Base-by-base conservation (phyloP, 2,113 vertebrate species). In the Thomomys bottae region DNA sequence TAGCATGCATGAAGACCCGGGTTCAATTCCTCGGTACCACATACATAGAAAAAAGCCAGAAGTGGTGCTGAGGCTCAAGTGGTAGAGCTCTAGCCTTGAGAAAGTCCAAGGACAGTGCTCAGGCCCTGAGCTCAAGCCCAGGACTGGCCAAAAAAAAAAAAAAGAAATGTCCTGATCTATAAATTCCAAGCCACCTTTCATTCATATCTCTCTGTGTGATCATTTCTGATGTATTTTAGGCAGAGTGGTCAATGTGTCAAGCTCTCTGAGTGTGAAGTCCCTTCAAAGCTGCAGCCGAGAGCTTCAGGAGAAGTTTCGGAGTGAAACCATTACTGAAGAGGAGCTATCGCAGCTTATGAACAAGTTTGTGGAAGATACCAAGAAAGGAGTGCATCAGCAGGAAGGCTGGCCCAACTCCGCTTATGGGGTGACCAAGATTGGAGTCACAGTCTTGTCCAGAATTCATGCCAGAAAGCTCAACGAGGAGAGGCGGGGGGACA, bases 201-300 rank as follows among this genome's bases (percentile, higher is more conserved):
- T 9, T 23, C 11, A 18, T 2, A 12, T 23, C 14, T 32, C 77
- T 75, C 45, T 59, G 12, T 4, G 2, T 49, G 6, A 71, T 14
- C 0, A 30, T 54, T 0, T 70, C 0, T 45, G 1, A 24, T 90
- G 73, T 81, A 0, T 92, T 84, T 8, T 28, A 98, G 99, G 98
- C 4, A 97, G 98, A 26, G 98, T 99, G 84, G 99, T 99, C 92
- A 99, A 99, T 0, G 96, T 99, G 3, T 99, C 99, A 18, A 99
- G 99, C 87, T 64, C 92, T 0, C 23, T 93, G 30, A 79, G 98
- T 26, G 2, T 80, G 30, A 78, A 26, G 0, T 94, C 98, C 14
- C 93, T 99, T 81, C 83, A 79, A 54, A 5, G n/a, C 2, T 99
- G 99, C 97, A 98, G 98, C 95, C 90, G 73, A 0, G 97, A 98